Conservation (phyloP, 2,797 vertebrate species). For the Bradypus variegatus region DNA sequence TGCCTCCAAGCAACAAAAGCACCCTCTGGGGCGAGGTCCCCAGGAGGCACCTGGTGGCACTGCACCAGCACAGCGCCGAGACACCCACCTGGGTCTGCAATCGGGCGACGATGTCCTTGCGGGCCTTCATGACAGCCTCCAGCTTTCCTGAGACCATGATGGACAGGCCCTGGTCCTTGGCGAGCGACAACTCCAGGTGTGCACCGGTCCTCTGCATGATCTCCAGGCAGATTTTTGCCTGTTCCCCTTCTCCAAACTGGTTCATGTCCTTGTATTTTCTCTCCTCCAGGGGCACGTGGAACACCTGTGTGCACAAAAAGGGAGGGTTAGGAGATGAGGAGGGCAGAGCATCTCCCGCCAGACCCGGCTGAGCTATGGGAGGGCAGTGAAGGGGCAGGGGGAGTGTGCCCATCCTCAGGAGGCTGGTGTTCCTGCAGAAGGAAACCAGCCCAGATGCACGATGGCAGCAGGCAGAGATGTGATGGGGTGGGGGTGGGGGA, state of each 20-base stretch:
- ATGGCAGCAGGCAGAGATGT: neutral
- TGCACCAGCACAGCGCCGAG: too few species aligned
- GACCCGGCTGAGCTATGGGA: neutral
- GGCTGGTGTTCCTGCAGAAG: neutral
- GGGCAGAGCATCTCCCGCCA: neutral
- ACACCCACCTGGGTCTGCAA: conserved; percentile 94
- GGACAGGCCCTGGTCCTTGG: conserved; percentile 99
- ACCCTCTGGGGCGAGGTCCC: neutral
- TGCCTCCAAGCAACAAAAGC: neutral
- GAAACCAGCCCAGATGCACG: too few species aligned
- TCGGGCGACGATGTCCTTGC: conserved; percentile 98
- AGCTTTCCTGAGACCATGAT: conserved; percentile 99
- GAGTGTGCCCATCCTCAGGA: neutral
- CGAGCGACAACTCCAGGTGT: conserved; percentile 97
- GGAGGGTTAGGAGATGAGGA: neutral
- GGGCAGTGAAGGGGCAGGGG: neutral
- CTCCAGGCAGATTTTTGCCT: conserved; percentile 99
- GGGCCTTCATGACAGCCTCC: conserved; percentile 98
- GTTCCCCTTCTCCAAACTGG: conserved; percentile 99
- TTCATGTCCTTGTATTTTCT: conserved; percentile 99
- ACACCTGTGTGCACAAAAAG: conserved; percentile 80
- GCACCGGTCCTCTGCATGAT: conserved; percentile 99
- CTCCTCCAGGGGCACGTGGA: conserved; percentile 98
- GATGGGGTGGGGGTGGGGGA: neutral
- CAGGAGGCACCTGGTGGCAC: neutral